These are phyloP conservation scores for Ganaspis sp. DNA, from an alignment of 1,140 invertebrate species.

Conservation along the genomic window DNA sequence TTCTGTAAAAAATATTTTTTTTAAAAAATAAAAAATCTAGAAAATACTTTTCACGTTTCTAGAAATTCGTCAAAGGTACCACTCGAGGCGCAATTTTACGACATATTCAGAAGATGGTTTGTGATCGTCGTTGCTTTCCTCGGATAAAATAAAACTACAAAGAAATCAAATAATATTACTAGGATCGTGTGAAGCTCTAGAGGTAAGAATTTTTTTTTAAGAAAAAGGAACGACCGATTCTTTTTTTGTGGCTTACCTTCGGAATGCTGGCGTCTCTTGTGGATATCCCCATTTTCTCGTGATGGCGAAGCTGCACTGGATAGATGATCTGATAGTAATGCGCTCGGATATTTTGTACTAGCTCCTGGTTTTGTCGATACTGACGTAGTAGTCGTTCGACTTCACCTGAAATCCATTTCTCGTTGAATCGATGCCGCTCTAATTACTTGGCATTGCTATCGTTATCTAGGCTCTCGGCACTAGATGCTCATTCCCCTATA, in stretches of 20 bases:
- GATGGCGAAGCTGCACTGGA: conserved; percentile 93
- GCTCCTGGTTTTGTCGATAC: conserved; percentile 92
- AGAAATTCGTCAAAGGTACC: not conserved
- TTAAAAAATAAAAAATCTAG: too few species aligned
- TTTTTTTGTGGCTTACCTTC: conserved; percentile 81
- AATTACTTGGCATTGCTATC: conserved; percentile 35
- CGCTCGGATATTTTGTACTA: conserved; percentile 91
- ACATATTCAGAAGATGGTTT: conserved; percentile 5
- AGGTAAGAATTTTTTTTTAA: not conserved
- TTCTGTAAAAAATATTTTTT: too few species aligned
- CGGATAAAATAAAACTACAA: conserved; percentile 16
- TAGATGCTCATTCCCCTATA: not conserved
- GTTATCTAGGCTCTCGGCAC: conserved; percentile 2
- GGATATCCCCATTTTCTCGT: conserved; percentile 96
- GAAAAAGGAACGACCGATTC: not conserved
- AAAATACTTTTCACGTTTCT: not conserved
- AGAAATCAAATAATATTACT: conserved; percentile 11
- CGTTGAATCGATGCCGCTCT: conserved; percentile 49
- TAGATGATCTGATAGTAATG: conserved; percentile 96
- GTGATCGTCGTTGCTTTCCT: conserved; percentile 1
- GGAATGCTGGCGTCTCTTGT: conserved; percentile 89
- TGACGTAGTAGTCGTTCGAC: conserved; percentile 91
- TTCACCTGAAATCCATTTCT: conserved; percentile 82
- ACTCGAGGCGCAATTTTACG: not conserved
- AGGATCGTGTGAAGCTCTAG: not conserved